These are phyloP conservation scores for Physocephala rufipes DNA, from an alignment of 2,888 invertebrate genomes.

Conservation along the genomic window DNA sequence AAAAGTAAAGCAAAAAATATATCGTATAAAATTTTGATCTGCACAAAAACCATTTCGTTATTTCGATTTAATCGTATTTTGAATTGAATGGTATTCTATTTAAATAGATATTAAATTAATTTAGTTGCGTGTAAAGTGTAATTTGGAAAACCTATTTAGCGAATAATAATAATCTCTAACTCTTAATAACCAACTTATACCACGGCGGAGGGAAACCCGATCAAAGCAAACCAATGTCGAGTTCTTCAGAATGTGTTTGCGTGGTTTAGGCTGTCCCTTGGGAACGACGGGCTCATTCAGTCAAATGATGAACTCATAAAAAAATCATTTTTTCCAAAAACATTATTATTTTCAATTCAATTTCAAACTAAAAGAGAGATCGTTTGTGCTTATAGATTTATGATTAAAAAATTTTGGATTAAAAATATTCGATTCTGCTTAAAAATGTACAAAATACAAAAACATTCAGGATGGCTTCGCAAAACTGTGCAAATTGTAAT, in stretches of 20 bases:
- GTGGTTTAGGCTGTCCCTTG: constrained; percentile 64
- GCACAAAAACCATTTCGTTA: too few species aligned
- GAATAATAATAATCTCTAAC: too few species aligned
- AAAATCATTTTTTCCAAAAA: too few species aligned
- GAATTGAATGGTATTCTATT: not conserved
- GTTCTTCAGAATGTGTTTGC: constrained; percentile 65
- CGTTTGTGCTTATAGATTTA: too few species aligned
- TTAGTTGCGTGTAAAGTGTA: not conserved
- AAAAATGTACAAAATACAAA: not conserved
- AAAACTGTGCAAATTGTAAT: constrained; percentile 63
- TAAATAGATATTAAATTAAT: too few species aligned
- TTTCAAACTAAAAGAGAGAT: too few species aligned
- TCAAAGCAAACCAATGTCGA: constrained; percentile 53
- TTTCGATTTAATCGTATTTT: not conserved
- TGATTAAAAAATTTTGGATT: not conserved
- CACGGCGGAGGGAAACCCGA: not conserved
- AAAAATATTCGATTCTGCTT: too few species aligned
- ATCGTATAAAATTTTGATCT: too few species aligned
- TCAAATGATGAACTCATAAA: too few species aligned
- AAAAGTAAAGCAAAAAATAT: constrained; percentile 39
- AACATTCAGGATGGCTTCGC: constrained; percentile 44
- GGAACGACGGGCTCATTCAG: constrained; percentile 42
- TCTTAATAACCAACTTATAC: not conserved
- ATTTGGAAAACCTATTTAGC: not conserved
- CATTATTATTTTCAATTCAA: too few species aligned